phyloP scores from a whole-genome alignment of 2,888 invertebrate species.

The Yponomeuta evonymella region DNA sequence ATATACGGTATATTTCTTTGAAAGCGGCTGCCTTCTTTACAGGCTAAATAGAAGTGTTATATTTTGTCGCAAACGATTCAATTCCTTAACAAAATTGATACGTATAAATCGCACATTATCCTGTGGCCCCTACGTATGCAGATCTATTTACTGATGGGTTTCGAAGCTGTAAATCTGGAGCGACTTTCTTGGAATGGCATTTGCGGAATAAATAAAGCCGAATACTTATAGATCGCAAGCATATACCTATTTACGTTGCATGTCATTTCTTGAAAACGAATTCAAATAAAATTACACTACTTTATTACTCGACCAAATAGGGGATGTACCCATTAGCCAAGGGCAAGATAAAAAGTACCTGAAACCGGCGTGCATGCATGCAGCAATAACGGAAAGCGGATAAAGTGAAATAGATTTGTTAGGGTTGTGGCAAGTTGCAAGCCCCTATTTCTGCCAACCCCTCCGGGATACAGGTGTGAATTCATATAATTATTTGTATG shows the following conservation, averaged over 20 bases:
- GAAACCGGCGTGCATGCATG: too few species aligned
- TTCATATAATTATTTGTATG: too few species aligned
- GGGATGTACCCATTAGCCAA: too few species aligned
- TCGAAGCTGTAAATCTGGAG: slow-evolving; percentile 24
- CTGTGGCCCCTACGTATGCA: slow-evolving; percentile 24
- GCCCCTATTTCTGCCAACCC: too few species aligned
- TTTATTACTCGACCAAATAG: too few species aligned
- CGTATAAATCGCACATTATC: slow-evolving; percentile 19
- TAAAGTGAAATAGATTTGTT: too few species aligned
- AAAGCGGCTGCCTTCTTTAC: not conserved
- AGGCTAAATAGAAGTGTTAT: slow-evolving; percentile 9
- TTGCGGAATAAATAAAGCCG: slow-evolving; percentile 15
- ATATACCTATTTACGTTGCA: not conserved
- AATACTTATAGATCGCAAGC: not conserved
- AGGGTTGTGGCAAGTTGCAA: too few species aligned
- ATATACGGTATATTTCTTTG: slow-evolving; percentile 19
- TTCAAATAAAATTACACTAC: not conserved
- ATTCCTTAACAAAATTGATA: slow-evolving; percentile 24
- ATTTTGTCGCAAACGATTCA: slow-evolving; percentile 27
- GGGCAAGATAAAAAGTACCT: too few species aligned
- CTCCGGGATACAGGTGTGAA: too few species aligned
- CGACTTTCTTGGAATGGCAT: slow-evolving; percentile 29
- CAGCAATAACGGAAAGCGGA: too few species aligned
- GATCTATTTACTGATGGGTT: slow-evolving; percentile 28
- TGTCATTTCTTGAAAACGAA: not conserved